Conservation (phyloP, 1,140 invertebrate genomes). For the Rhagoletis pomonella region DNA sequence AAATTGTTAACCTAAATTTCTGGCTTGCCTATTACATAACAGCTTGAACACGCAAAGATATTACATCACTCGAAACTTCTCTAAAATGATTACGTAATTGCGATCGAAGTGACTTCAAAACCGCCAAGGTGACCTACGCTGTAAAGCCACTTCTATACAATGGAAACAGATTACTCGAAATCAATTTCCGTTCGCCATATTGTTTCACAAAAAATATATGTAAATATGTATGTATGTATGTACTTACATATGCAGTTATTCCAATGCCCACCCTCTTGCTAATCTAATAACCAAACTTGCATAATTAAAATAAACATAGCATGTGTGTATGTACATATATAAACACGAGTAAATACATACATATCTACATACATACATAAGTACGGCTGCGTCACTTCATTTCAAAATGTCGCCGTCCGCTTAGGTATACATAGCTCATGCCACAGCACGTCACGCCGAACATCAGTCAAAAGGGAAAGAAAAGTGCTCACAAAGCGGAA, state of each 20-base stretch:
- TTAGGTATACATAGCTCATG: slow-evolving; percentile 28
- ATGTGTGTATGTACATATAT: not conserved
- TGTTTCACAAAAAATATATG: not conserved
- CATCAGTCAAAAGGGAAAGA: not conserved
- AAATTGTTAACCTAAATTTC: too few relatives aligned
- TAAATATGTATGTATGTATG: too few relatives aligned
- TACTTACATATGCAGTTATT: too few relatives aligned
- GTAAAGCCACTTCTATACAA: not conserved
- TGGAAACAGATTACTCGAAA: not conserved
- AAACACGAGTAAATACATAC: not conserved
- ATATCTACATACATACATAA: not conserved
- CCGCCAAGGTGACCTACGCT: not conserved
- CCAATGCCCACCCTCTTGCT: too few relatives aligned
- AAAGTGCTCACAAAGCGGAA: slow-evolving; percentile 40
- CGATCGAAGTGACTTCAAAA: not conserved
- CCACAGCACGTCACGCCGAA: slow-evolving; percentile 27
- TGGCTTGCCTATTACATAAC: not conserved
- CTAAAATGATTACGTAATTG: not conserved
- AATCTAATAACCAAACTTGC: too few relatives aligned
- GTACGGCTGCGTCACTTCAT: slow-evolving; percentile 7
- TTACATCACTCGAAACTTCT: not conserved
- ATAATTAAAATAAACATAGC: not conserved
- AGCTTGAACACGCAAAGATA: not conserved
- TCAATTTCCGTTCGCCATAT: slow-evolving; percentile 40
- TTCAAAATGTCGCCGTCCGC: slow-evolving; percentile 31